Percentiles rank a stretch among this genome's conserved stretches.
Evolutionary conservation across 2,888 invertebrate species (phyloP).

Genomic region (Athripsodes cinereus): DNA sequence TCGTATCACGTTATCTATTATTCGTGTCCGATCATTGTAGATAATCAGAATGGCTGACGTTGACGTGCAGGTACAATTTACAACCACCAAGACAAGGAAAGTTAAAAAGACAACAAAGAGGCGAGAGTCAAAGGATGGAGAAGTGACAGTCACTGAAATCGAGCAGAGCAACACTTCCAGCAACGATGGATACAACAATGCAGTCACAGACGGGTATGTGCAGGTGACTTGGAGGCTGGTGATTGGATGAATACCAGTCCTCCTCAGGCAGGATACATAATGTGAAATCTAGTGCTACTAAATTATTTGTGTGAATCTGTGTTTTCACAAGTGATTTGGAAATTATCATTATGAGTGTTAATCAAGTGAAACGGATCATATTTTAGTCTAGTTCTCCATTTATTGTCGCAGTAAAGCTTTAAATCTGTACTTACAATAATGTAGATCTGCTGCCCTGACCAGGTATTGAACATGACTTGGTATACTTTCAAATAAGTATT

Average conservation of each 20-base stretch:
- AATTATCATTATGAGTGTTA: too few relatives aligned
- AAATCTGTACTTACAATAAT: too few relatives aligned
- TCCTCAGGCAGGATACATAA: constrained; percentile 21
- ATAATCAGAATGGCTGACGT: constrained; percentile 74
- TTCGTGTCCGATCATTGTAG: constrained; percentile 1
- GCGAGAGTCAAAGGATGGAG: constrained; percentile 69
- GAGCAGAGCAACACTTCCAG: constrained; percentile 61
- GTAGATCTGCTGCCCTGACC: too few relatives aligned
- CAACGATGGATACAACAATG: constrained; percentile 55
- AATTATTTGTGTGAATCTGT: too few relatives aligned
- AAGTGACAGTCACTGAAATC: constrained; percentile 78
- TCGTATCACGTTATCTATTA: background rate
- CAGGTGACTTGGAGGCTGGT: constrained; percentile 37
- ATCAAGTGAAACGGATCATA: too few relatives aligned
- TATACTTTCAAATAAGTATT: too few relatives aligned
- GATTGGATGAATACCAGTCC: too few relatives aligned
- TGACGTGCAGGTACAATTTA: constrained; percentile 79
- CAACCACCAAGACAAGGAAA: constrained; percentile 83
- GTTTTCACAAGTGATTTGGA: too few relatives aligned
- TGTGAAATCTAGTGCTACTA: too few relatives aligned
- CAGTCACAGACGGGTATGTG: constrained; percentile 54
- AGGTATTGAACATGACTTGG: too few relatives aligned
- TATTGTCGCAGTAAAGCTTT: too few relatives aligned
- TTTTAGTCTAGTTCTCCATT: too few relatives aligned
- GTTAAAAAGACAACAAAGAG: constrained; percentile 83